Evolutionary conservation across 2,113 vertebrate species (phyloP).

Genomic region (Grammomys dolichurus): DNA sequence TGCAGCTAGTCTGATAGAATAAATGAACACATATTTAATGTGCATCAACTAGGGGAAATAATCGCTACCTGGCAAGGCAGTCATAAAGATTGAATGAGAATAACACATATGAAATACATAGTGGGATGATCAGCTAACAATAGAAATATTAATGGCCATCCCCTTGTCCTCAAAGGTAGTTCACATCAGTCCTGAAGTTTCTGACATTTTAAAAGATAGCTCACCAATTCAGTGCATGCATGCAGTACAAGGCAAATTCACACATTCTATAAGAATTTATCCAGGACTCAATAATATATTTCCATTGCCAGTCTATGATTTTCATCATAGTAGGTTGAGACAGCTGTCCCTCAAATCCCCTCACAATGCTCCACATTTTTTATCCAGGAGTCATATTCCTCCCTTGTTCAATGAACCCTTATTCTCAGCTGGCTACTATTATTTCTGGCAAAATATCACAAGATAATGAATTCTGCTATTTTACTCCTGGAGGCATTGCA

Average conservation of each 20-base stretch:
- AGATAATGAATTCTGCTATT: conserved; percentile 47
- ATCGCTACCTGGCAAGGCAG: neutral
- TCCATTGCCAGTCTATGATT: neutral
- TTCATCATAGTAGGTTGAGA: neutral
- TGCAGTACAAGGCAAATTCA: neutral
- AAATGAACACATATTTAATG: conserved; percentile 33
- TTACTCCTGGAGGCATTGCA: conserved; percentile 3
- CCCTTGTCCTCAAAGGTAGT: neutral
- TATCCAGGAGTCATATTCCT: neutral
- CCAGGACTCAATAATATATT: conserved; percentile 26
- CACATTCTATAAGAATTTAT: neutral
- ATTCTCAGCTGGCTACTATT: conserved; percentile 2
- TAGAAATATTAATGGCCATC: conserved; percentile 35
- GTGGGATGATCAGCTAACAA: neutral
- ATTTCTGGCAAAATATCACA: neutral
- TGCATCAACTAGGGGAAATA: conserved; percentile 28
- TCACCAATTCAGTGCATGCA: conserved; percentile 16
- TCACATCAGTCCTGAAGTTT: conserved; percentile 30
- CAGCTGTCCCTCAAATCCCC: neutral
- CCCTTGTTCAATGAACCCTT: neutral
- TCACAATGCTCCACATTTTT: neutral
- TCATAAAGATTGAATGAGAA: neutral
- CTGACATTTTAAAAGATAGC: neutral
- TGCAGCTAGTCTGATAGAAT: conserved; percentile 20
- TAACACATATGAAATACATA: conserved; percentile 26